These are phyloP conservation scores for Scotopteryx bipunctaria DNA, from an alignment of 2,888 invertebrate species.

Conservation along the genomic window DNA sequence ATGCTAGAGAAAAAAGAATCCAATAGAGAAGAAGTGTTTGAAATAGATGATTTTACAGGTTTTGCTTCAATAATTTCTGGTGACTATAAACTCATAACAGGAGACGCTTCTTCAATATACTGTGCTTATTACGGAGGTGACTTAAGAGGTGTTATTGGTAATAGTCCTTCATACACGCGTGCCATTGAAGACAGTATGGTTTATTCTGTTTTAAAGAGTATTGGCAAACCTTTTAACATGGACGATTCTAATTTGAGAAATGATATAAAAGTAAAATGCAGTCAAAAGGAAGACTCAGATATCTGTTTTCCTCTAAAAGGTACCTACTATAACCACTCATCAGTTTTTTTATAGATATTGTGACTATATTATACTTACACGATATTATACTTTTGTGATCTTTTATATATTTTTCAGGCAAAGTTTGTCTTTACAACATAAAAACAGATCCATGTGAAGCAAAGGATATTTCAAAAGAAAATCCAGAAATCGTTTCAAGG, in stretches of 20 bases:
- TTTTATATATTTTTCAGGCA: slow-evolving; percentile 17
- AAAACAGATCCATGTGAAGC: slow-evolving; percentile 68
- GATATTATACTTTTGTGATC: too few species aligned
- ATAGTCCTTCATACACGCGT: slow-evolving; percentile 52
- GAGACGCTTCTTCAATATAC: slow-evolving; percentile 43
- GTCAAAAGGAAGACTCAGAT: slow-evolving; percentile 15
- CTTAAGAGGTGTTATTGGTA: slow-evolving; percentile 55
- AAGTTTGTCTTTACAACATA: slow-evolving; percentile 63
- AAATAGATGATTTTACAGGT: slow-evolving; percentile 65
- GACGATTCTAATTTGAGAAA: slow-evolving; percentile 46
- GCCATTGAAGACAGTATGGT: slow-evolving; percentile 51
- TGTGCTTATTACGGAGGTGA: slow-evolving; percentile 59
- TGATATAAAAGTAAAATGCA: slow-evolving; percentile 51
- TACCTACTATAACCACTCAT: too few species aligned
- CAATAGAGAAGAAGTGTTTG: slow-evolving; percentile 55
- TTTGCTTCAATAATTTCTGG: slow-evolving; percentile 56
- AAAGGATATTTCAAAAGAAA: slow-evolving; percentile 50
- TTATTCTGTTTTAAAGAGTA: slow-evolving; percentile 48
- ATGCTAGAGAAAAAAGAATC: slow-evolving; percentile 56
- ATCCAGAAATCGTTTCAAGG: slow-evolving; percentile 51
- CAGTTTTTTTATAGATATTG: too few species aligned
- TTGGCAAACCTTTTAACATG: slow-evolving; percentile 46
- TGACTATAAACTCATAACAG: slow-evolving; percentile 64
- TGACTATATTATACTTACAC: too few species aligned
- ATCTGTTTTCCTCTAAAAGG: slow-evolving; percentile 59